These are phyloP conservation scores for Beaufortia kweichowensis DNA, from an alignment of 2,113 vertebrate species.

Conservation along the genomic window DNA sequence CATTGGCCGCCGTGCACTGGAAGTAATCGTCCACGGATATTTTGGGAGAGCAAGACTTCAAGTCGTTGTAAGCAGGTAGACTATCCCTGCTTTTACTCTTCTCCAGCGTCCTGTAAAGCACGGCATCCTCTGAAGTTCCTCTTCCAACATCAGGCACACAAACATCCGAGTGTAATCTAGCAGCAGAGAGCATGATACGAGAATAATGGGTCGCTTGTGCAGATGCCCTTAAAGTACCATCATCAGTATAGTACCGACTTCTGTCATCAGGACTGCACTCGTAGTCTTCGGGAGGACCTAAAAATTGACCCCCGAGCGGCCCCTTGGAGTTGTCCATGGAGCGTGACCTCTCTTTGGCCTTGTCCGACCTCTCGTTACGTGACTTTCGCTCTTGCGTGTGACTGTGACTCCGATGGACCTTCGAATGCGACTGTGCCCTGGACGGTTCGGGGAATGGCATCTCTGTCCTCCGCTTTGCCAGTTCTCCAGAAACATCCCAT, in stretches of 20 bases:
- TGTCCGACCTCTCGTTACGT: constrained; percentile 88
- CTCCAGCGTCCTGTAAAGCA: constrained; percentile 79
- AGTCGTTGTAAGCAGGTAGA: constrained; percentile 76
- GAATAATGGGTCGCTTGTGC: constrained; percentile 82
- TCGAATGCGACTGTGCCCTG: constrained; percentile 89
- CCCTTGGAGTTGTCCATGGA: constrained; percentile 99
- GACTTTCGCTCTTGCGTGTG: constrained; percentile 97
- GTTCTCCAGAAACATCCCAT: constrained; percentile 96
- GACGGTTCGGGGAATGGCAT: constrained; percentile 98
- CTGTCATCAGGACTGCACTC: constrained; percentile 87
- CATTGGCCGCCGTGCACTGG: constrained; percentile 87
- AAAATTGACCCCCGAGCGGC: constrained; percentile 80
- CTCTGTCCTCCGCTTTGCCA: constrained; percentile 95
- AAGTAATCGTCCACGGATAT: constrained; percentile 87
- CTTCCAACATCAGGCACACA: constrained; percentile 82
- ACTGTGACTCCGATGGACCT: constrained; percentile 97
- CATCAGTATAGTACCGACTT: constrained; percentile 88
- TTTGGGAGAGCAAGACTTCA: constrained; percentile 83
- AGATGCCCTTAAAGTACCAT: constrained; percentile 87
- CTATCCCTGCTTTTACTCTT: constrained; percentile 84
- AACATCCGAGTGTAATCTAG: constrained; percentile 79
- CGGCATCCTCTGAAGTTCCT: constrained; percentile 72
- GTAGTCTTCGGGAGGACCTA: constrained; percentile 86
- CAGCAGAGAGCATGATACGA: constrained; percentile 79
- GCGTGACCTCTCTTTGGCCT: constrained; percentile 95